phyloP scores from a whole-genome alignment of 2,888 invertebrate species.

The Ashinkailepas kermadecensis region DNA sequence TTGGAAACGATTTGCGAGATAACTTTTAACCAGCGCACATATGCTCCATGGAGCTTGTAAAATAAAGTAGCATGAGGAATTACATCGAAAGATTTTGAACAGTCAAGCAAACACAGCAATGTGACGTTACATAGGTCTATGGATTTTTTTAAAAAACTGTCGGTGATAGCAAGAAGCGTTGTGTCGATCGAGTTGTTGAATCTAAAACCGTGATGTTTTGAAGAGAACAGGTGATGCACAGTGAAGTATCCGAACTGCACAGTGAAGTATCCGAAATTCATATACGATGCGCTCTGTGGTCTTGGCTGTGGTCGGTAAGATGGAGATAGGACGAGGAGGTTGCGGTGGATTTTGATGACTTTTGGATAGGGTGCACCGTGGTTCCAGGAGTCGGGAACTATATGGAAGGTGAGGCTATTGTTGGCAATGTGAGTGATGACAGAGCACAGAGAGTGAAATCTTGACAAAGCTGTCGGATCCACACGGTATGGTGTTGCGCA shows the following conservation, averaged over 20 bases:
- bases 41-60: too few relatives aligned
- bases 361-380: too few relatives aligned
- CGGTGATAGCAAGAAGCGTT: neutral
- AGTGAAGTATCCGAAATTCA: neutral
- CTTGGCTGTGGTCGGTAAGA: neutral
- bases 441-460: too few relatives aligned
- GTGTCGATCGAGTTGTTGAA: neutral
- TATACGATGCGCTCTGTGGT: neutral
- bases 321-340: too few relatives aligned
- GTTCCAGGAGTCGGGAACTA: too few relatives aligned
- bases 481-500: neutral
- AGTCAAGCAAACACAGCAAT: neutral
- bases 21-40: too few relatives aligned
- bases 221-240: neutral
- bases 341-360: too few relatives aligned
- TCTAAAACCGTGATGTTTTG: neutral
- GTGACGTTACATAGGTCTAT: neutral
- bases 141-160: neutral
- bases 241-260: neutral
- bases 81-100: neutral
- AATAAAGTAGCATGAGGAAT: neutral
- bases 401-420: neutral
- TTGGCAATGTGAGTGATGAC: neutral
- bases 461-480: too few relatives aligned
- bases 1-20: too few relatives aligned